Evolutionary conservation across 2,888 invertebrate genomes (phyloP), one percentile per base, ranked within the genome.

Genomic region (Cordilura impudica): DNA sequence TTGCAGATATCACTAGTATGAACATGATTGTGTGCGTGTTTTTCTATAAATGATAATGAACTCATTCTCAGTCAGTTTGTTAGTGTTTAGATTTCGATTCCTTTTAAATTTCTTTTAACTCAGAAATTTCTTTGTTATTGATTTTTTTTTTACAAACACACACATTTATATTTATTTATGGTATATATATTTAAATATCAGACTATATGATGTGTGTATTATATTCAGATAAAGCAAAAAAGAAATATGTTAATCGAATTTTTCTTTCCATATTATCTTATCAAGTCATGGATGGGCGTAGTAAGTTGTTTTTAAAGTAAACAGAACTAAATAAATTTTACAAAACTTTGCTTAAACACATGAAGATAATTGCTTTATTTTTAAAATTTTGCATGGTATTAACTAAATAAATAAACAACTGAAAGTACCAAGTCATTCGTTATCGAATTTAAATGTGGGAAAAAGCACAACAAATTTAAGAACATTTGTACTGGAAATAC

Each of bases 71-170:
- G 8, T 45, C 14, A 16, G 45, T 14, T 7, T 14, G 6, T 19
- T 18, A 16, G 23, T 60, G 14, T 35, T 29, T 49, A 29, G 1
- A 16, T 12, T 61, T 51, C 29, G 43, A 43, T 51, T 14, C 5
- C 35, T 35, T 63, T 69, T 49, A 23, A 53, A 61, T 61, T 19
- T 60, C 61, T 53, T 43, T 29, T 39, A 45, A 18, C 26, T 8
- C 31, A 61, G 21, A 19, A 53, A 45, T 54, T 71, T 53, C 10
- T 53, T 53, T 35, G 14, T 21, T 53, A 71, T 71, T 43, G 71
- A 70, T 70, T 61, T 60, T 60, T 43, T 35, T 26, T 21, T 45
- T 14, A 21, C 14, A 16, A 14, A 60, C 31, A 14, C 7, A 31
- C 23, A 1, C 18, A 26, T 26, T 26, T 26, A 4, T 26, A 26